Percentiles rank a stretch among this genome's conserved stretches.
Evolutionary conservation across 2,888 invertebrate species (phyloP).

Genomic region (Oegoconia quadripuncta): DNA sequence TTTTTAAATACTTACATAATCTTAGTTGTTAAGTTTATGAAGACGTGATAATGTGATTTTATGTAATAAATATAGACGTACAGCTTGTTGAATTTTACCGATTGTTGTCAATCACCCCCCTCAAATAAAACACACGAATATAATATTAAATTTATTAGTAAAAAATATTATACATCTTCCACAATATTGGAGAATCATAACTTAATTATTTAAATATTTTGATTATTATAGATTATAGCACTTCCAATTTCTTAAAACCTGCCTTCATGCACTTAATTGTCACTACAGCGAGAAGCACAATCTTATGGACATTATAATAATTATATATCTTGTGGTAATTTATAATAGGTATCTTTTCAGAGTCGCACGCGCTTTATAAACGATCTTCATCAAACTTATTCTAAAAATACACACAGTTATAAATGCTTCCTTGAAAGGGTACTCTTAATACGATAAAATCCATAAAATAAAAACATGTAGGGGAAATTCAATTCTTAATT

Average conservation of each 20-base stretch:
- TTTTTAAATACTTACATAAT: conserved; percentile 2
- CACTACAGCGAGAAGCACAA: conserved; percentile 69
- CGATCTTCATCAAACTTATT: conserved; percentile 37
- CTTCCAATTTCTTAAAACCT: conserved; percentile 66
- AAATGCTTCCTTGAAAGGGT: conserved; percentile 60
- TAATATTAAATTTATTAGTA: conserved; percentile 80
- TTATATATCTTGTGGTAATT: conserved; percentile 22
- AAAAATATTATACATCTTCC: conserved; percentile 80
- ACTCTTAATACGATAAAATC: conserved; percentile 32
- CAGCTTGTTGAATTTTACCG: conserved; percentile 6
- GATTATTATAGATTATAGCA: conserved; percentile 77
- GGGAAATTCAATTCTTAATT: conserved; percentile 23
- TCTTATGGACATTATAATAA: conserved; percentile 30
- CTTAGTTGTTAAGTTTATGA: conserved; percentile 6
- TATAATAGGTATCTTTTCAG: conserved; percentile 10
- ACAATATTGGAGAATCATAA: conserved; percentile 78
- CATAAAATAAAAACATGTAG: conserved; percentile 25
- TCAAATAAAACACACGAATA: conserved; percentile 53
- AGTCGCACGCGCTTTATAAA: conserved; percentile 35
- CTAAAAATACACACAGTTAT: conserved; percentile 58
- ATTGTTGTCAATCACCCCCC: neutral
- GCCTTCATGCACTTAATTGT: conserved; percentile 61
- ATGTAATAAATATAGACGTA: conserved; percentile 9
- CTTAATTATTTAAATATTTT: conserved; percentile 75
- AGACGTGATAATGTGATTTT: conserved; percentile 27